Evolutionary conservation across 2,888 invertebrate genomes (phyloP), one percentile per base, ranked within the genome.

Genomic region (Tortrix viridana): DNA sequence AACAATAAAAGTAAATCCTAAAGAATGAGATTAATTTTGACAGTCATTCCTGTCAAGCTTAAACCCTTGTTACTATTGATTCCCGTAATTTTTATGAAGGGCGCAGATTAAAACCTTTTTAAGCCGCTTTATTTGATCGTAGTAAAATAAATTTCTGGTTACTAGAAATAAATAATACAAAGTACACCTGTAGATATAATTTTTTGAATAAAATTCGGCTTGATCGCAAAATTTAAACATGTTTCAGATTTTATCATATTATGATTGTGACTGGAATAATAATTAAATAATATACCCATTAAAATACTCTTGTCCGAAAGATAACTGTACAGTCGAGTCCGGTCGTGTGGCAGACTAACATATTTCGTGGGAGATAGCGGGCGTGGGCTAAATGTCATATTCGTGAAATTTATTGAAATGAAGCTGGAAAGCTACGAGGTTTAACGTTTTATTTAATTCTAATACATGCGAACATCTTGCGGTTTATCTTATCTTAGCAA

Each of bases 271-370:
- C 73, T 76, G 76, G 82, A 83, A 84, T 85, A 84, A 79, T 74
- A 81, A 84, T 78, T 77, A 75, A 16, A 41, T 41, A 41, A 70
- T 73, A 75, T 79, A 73, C 72, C 55, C 74, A 82, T 84, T 82
- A 81, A 80, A 79, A 78, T 73, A 77, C 74, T 74, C 72, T 76
- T 73, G 71, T 74, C 76, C 74, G 71, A 79, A 77, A 70, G 62
- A 73, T 88, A 88, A 88, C 88, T 82, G 88, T 89, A 82, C 72
- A 84, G 79, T 77, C 84, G 66, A 77, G 84, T 84, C 82, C 77
- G 76, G 78, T 75, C 76, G 79, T 75, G 75, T 78, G 75, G 76
- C 74, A 41, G n/a, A 41, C 48, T 49, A 55, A 69, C 66, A 64
- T 71, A 71, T 72, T 73, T 73, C 71, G 72, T 69, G 75, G 79